Evolutionary conservation across 2,113 vertebrate species (phyloP).

Genomic region (Manacus vitellinus): DNA sequence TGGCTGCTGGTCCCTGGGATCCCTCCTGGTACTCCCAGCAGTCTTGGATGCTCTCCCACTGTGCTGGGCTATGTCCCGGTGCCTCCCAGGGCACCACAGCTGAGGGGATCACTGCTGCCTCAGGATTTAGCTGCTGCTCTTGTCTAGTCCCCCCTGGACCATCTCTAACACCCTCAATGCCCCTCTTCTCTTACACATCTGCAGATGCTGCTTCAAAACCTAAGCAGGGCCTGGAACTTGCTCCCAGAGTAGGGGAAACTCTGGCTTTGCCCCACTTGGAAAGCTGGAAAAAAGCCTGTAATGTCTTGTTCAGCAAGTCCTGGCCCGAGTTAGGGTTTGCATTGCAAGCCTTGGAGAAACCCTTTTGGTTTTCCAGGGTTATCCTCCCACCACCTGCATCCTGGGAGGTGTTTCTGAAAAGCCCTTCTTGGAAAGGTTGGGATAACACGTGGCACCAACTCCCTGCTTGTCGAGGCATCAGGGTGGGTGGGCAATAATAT

Average conservation of each 20-base stretch:
- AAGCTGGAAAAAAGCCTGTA: not conserved
- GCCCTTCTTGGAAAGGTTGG: not conserved
- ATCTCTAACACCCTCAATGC: not conserved
- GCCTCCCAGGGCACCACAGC: not conserved
- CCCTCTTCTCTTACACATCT: not conserved
- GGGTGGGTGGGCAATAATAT: not conserved
- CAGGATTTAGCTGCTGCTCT: not conserved
- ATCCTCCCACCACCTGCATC: not conserved
- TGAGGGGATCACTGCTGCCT: not conserved
- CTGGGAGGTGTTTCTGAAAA: not conserved
- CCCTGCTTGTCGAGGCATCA: not conserved
- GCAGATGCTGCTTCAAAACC: not conserved
- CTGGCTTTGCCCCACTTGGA: not conserved
- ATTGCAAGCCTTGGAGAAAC: not conserved
- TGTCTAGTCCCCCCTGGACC: not conserved
- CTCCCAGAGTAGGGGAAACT: not conserved
- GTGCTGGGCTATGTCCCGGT: not conserved
- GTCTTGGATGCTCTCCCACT: not conserved
- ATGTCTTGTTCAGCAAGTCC: not conserved
- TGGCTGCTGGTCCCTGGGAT: no score
- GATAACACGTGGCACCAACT: not conserved
- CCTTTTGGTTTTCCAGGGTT: not conserved
- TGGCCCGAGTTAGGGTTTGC: accelerated
- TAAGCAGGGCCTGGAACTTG: not conserved
- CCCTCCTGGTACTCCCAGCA: not conserved